Percentiles rank a stretch among this genome's conserved stretches.
Evolutionary conservation across 2,888 invertebrate genomes (phyloP).

Genomic region (Parthenolecanium corni): DNA sequence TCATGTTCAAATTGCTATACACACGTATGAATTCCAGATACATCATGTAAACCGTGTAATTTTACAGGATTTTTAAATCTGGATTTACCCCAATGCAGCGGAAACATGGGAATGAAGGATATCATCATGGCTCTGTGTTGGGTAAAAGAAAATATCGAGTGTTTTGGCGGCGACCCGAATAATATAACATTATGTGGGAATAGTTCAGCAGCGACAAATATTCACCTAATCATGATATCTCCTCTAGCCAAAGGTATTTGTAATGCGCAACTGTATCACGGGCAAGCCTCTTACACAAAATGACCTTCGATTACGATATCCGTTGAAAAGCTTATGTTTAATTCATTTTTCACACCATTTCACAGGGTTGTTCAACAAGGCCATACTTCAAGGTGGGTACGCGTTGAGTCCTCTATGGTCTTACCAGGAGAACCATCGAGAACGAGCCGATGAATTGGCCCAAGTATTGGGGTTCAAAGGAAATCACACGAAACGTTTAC

Average conservation of each 20-base stretch:
- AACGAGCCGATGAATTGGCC: neutral
- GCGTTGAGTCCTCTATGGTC: neutral
- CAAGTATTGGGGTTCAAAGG: neutral
- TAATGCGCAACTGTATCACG: neutral
- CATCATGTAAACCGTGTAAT: too few species aligned
- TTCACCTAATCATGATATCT: slow-evolving; percentile 7
- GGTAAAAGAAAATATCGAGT: slow-evolving; percentile 3
- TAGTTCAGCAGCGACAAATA: neutral
- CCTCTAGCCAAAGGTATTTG: slow-evolving; percentile 1
- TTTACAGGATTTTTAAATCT: slow-evolving; percentile 7
- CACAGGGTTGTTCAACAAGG: slow-evolving; percentile 9
- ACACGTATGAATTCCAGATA: too few species aligned
- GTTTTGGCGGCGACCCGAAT: slow-evolving; percentile 9
- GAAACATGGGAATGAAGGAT: slow-evolving; percentile 18
- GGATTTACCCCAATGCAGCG: slow-evolving; percentile 3
- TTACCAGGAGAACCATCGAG: neutral
- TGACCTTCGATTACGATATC: too few species aligned
- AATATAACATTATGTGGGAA: slow-evolving; percentile 3
- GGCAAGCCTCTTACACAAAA: too few species aligned
- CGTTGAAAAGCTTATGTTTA: neutral
- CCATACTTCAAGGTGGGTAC: slow-evolving; percentile 2
- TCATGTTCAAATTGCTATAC: too few species aligned
- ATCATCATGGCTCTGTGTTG: neutral
- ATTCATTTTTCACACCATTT: neutral
- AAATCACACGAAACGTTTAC: neutral